Percentiles rank a stretch among this genome's conserved stretches.
Evolutionary conservation across 2,113 vertebrate species (phyloP).

Genomic region (Sminthopsis crassicaudata): DNA sequence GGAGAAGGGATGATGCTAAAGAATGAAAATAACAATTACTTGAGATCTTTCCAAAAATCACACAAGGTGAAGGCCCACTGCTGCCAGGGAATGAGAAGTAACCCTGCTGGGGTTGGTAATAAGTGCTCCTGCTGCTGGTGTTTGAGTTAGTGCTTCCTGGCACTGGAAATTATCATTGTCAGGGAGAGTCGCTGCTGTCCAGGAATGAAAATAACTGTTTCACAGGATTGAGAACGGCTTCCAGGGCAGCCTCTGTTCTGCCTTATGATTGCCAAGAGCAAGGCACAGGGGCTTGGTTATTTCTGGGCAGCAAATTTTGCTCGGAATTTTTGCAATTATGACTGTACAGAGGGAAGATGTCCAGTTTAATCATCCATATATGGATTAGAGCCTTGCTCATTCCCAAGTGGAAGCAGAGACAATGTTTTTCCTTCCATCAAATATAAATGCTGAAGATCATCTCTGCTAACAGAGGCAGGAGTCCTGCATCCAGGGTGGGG

Average conservation of each 20-base stretch:
- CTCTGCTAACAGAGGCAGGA: not conserved
- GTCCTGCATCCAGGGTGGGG: not conserved
- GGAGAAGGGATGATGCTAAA: not conserved
- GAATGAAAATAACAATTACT: not conserved
- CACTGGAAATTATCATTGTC: not conserved
- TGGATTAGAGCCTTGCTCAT: not conserved
- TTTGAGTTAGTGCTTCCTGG: not conserved
- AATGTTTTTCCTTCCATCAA: not conserved
- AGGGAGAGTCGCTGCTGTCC: not conserved
- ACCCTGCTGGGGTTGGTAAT: not conserved
- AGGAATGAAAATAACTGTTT: not conserved
- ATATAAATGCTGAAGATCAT: not conserved
- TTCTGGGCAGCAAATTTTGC: not conserved
- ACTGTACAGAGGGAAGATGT: not conserved
- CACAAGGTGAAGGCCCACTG: not conserved
- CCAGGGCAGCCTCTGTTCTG: not conserved
- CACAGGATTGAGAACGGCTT: not conserved
- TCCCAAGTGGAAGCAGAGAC: not conserved
- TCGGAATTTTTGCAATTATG: not conserved
- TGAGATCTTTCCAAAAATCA: not conserved
- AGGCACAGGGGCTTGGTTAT: not conserved
- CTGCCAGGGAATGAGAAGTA: not conserved
- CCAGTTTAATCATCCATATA: not conserved
- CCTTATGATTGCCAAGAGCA: not conserved
- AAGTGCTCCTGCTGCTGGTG: not conserved